Evolutionary conservation across 2,888 invertebrate species (phyloP).

Genomic region (Lithophane ornitopus): DNA sequence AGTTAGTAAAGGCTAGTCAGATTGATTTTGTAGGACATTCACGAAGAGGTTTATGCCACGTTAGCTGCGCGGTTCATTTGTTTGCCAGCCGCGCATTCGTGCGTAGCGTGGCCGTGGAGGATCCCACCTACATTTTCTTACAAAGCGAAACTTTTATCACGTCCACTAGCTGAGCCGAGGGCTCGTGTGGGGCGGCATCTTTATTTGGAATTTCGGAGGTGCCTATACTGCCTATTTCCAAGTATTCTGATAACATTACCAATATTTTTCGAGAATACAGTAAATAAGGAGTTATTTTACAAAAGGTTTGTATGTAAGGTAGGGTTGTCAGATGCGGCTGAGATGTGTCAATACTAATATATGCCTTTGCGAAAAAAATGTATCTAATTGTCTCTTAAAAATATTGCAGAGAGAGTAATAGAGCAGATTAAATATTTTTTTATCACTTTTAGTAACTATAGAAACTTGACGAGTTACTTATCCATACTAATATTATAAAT

Average conservation of each 20-base stretch:
- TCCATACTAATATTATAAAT: neutral
- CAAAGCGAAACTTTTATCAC: neutral
- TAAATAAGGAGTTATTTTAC: constrained; percentile 9
- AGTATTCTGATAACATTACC: neutral
- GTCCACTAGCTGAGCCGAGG: neutral
- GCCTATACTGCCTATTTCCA: constrained; percentile 6
- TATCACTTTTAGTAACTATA: neutral
- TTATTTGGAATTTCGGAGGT: constrained; percentile 13
- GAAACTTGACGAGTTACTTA: neutral
- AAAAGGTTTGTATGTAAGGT: neutral
- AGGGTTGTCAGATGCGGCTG: neutral
- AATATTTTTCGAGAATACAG: constrained; percentile 4
- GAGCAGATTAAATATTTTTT: neutral
- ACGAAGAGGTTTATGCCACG: neutral
- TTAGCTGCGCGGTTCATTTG: neutral
- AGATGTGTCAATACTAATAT: neutral
- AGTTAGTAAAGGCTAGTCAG: neutral
- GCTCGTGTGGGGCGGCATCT: too few species aligned
- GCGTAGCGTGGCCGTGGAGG: neutral
- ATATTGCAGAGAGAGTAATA: neutral
- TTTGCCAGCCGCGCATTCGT: neutral
- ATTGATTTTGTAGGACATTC: neutral
- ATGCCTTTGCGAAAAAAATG: neutral
- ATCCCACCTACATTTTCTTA: neutral
- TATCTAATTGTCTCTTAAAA: neutral